Base-by-base conservation (phyloP, 2,797 vertebrate species). In the Jordanella pulchra region DNA sequence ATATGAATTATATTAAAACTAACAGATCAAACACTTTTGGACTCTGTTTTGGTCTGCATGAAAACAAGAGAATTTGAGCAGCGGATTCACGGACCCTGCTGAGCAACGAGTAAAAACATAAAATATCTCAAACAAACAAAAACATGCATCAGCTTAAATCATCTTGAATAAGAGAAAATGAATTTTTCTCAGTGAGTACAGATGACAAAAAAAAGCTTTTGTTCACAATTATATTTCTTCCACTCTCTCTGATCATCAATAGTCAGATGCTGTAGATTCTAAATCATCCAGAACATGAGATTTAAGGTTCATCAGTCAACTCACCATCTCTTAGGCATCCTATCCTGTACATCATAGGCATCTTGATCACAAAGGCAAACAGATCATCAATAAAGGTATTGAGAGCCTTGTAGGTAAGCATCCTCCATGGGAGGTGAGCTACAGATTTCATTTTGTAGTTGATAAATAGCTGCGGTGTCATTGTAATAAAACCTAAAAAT, bases 331-430 rank as follows among this genome's bases (percentile, higher is more conserved):
- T 93, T 84, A 99, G 95, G 91, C 97, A 99, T 87, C 97, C 97
- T 90, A 99, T 99, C 91, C 97, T 96, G 90, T 98, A 99, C 97
- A 99, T 98, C 93, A 99, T 97, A 35, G 97, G 97, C 97, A 98
- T 99, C 93, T 95, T 98, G 92, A 99, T 99, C 93, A 99, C 97
- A 0, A 99, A 99, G 89, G 97, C 97, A 65, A 99, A 99, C 82
- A 99, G 94, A 91, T 99, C 97, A n/a, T 98, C 97, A 1, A 99
- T 99, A 91, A 99, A 99, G 50, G 97, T 99, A 89, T 99, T 99
- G 80, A 98, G 95, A 27, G 97, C 97, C 90, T 99, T 99, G 94
- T 98, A 99, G 77, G 97, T 99, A 75, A 99, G 94, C 97, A 99
- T 98, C 89, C 97, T 94, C 97, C 97, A 99, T 0, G 97, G 97